phyloP scores from a whole-genome alignment of 1,140 invertebrate genomes.

The Penaeus chinensis region DNA sequence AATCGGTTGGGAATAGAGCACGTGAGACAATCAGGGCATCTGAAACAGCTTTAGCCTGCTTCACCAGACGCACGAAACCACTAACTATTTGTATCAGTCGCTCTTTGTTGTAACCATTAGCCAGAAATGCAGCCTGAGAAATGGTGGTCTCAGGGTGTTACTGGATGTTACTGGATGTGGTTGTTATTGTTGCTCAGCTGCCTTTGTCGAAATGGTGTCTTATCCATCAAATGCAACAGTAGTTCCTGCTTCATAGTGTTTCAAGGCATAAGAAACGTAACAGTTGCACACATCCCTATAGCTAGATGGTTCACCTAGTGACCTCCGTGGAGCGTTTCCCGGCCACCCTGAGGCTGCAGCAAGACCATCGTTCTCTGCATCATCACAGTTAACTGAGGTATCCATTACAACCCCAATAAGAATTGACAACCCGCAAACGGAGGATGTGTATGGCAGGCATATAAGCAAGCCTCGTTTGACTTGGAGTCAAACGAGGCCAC shows the following conservation, averaged over 20 bases:
- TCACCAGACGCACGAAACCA: neutral
- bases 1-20: neutral
- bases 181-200: slow-evolving; percentile 9
- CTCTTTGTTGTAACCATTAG: slow-evolving; percentile 27
- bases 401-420: slow-evolving; percentile 29
- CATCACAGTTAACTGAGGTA: slow-evolving; percentile 30
- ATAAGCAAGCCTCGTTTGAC: no score
- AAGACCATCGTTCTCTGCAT: slow-evolving; percentile 31
- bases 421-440: slow-evolving; percentile 24
- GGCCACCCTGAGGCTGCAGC: slow-evolving; percentile 30
- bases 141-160: slow-evolving; percentile 21
- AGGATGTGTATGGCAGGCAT: no score
- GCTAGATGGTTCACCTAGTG: slow-evolving; percentile 19
- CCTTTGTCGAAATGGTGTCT: slow-evolving; percentile 20
- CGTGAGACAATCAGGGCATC: slow-evolving; percentile 25
- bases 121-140: slow-evolving; percentile 25
- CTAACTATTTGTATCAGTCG: slow-evolving; percentile 22
- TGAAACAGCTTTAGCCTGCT: slow-evolving; percentile 34
- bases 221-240: slow-evolving; percentile 23
- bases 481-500: no score
- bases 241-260: slow-evolving; percentile 3
- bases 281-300: slow-evolving; percentile 11
- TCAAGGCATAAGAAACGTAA: slow-evolving; percentile 3
- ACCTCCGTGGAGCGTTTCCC: slow-evolving; percentile 33
- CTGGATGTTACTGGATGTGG: slow-evolving; percentile 31